A percentile compares a stretch with the other conserved stretches of the same genome.
These are phyloP conservation scores for Volucella zonaria DNA, from an alignment of 2,888 invertebrate species.

Conservation along the genomic window DNA sequence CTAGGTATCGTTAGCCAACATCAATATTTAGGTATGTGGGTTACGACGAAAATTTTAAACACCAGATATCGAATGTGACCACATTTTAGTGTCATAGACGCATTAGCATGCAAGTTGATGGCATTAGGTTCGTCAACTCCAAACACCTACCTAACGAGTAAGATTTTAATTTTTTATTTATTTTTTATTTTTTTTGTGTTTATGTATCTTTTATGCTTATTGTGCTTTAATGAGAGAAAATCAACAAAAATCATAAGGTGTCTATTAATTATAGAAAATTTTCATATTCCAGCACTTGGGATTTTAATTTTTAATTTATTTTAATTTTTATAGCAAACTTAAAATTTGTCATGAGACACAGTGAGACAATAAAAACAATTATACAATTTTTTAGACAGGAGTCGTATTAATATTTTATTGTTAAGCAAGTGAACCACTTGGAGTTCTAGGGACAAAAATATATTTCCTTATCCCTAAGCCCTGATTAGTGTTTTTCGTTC, in stretches of 20 bases:
- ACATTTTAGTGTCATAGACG: constrained; percentile 15
- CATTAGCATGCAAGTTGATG: constrained; percentile 22
- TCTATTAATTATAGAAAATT: not conserved
- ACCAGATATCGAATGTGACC: not conserved
- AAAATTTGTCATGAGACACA: not conserved
- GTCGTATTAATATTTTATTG: constrained; percentile 18
- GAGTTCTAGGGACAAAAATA: not conserved
- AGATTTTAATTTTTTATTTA: not conserved
- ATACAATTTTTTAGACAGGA: not conserved
- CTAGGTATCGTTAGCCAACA: not conserved
- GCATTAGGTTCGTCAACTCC: constrained; percentile 2
- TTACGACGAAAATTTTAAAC: not conserved
- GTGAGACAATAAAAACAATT: not conserved
- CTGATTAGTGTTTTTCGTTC: too few species aligned
- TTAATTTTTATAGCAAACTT: constrained; percentile 24
- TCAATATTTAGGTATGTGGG: not conserved
- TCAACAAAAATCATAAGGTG: not conserved
- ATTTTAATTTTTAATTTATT: not conserved
- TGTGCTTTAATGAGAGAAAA: not conserved
- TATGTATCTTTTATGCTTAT: not conserved
- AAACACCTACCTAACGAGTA: constrained; percentile 14
- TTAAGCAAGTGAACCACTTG: not conserved
- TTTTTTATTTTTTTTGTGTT: not conserved
- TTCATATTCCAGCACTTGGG: constrained; percentile 6
- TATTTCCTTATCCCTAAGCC: not conserved